Conservation (phyloP, 2,797 vertebrate species). For the Microctenopoma lineatum region DNA sequence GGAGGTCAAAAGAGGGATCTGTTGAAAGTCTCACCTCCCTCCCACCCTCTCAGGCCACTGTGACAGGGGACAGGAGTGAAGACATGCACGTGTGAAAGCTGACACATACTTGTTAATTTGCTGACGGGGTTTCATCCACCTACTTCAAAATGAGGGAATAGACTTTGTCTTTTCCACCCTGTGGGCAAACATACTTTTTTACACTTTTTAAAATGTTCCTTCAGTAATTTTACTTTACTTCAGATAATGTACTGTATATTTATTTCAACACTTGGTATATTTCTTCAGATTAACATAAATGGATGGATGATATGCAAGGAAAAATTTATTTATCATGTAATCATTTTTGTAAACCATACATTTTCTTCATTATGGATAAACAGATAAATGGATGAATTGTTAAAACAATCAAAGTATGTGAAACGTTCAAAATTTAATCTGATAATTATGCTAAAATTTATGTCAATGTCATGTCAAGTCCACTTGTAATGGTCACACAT, state of each 20-base stretch:
- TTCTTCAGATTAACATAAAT: conserved; percentile 10
- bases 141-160: conserved; percentile 8
- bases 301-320: too few relatives aligned
- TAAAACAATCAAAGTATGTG: too few relatives aligned
- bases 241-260: conserved; percentile 34
- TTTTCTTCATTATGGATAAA: too few relatives aligned
- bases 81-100: conserved; percentile 57
- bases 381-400: too few relatives aligned
- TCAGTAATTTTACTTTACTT: conserved; percentile 17
- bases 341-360: too few relatives aligned
- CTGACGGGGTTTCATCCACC: conserved; percentile 52
- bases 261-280: not conserved
- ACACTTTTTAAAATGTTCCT: conserved; percentile 23
- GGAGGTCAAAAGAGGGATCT: conserved; percentile 40
- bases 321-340: too few relatives aligned
- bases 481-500: not conserved
- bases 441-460: too few relatives aligned
- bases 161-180: conserved; percentile 25
- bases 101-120: conserved; percentile 61
- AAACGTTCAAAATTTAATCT: too few relatives aligned
- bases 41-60: conserved; percentile 34
- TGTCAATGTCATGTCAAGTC: not conserved
- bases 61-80: conserved; percentile 54
- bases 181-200: conserved; percentile 20
- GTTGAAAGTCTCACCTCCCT: conserved; percentile 59